These are phyloP conservation scores for Nowickia ferox DNA, from an alignment of 2,888 invertebrate species.

Conservation along the genomic window DNA sequence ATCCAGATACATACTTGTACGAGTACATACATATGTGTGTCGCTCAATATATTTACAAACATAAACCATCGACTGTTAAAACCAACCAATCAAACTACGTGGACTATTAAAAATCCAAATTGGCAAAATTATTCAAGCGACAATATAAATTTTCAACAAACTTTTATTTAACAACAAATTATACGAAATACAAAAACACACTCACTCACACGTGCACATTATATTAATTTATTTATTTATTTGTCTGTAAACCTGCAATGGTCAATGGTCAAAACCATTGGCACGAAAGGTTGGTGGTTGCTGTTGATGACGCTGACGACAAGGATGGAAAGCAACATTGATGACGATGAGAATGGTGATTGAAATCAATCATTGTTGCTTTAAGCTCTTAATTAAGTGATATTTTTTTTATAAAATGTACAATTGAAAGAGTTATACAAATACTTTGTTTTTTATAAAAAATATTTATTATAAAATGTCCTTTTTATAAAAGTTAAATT, in stretches of 20 bases:
- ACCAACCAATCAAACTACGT: conserved; percentile 62
- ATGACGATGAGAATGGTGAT: conserved; percentile 38
- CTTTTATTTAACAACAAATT: conserved; percentile 68
- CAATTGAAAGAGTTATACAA: conserved; percentile 18
- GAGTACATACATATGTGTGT: not conserved
- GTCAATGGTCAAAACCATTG: conserved; percentile 40
- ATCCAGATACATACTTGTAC: too few relatives aligned
- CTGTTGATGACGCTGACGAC: not conserved
- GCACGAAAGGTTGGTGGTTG: conserved; percentile 22
- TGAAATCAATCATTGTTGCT: conserved; percentile 67
- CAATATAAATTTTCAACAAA: conserved; percentile 72
- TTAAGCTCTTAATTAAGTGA: conserved; percentile 69
- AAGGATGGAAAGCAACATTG: not conserved
- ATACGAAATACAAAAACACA: conserved; percentile 34
- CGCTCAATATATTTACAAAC: conserved; percentile 17
- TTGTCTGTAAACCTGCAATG: not conserved
- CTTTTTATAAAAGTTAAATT: too few relatives aligned
- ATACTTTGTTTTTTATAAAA: too few relatives aligned
- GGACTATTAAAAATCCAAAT: conserved; percentile 71
- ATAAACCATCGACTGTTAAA: conserved; percentile 40
- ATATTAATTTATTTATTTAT: conserved; percentile 15
- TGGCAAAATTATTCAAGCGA: conserved; percentile 73
- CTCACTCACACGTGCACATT: not conserved
- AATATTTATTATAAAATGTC: too few relatives aligned
- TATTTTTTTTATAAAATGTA: conserved; percentile 48